Conservation (phyloP, 1,140 invertebrate genomes). For the Steinernema khuongi region DNA sequence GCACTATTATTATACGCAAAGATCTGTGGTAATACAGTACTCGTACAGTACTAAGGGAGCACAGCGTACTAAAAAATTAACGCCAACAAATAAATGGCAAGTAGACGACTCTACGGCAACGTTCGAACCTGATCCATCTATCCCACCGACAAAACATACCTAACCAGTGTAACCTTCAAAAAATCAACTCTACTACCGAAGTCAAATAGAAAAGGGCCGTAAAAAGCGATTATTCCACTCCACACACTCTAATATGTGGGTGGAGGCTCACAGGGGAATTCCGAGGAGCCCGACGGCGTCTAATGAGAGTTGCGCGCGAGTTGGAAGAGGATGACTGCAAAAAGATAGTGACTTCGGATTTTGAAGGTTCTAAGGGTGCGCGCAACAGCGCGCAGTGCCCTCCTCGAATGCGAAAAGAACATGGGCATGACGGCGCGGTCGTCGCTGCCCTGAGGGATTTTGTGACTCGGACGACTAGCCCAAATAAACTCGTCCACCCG, state of each 20-base stretch:
- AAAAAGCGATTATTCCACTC: neutral
- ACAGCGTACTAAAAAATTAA: no score
- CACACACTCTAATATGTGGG: neutral
- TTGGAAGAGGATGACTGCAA: constrained; percentile 3
- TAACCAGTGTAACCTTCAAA: no score
- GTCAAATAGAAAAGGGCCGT: no score
- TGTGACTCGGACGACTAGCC: constrained; percentile 11
- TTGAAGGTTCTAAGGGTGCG: neutral
- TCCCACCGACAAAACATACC: no score
- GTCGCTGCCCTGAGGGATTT: constrained; percentile 16
- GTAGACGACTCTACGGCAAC: no score
- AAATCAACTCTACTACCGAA: no score
- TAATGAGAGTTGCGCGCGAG: constrained; percentile 5
- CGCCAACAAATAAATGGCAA: no score
- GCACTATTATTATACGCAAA: no score
- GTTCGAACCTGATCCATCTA: no score
- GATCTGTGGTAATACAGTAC: no score
- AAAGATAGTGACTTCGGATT: neutral
- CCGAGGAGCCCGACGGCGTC: neutral
- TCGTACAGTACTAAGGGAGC: no score
- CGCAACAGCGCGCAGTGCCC: neutral
- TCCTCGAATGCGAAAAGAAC: neutral
- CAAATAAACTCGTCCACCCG: constrained; percentile 11
- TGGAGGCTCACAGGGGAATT: neutral
- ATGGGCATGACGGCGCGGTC: constrained; percentile 9